Evolutionary conservation across 37 sponge, comb jelly and placozoan genomes (phyloP), one percentile per base, ranked within the genome.

Genomic region (Haliclona indistincta): DNA sequence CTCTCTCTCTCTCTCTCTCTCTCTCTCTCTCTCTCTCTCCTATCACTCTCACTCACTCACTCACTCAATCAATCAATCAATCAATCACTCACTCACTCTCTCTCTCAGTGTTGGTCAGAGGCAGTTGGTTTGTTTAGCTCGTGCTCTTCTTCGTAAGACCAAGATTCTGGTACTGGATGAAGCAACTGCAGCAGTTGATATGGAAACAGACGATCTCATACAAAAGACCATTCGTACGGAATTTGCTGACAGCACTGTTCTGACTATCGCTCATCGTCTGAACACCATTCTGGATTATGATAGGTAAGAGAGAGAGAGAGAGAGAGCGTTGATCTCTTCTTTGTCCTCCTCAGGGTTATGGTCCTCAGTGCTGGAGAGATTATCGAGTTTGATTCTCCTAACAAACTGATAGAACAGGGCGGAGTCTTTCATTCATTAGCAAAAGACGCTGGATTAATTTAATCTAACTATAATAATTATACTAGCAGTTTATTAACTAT

Each of bases 231-330:
- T 90, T 43, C 68, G 88, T 22, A 72, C 67, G 23, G 76, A 76
- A 47, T 94, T 90, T 70, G 69, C 68, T 54, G 82, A 87, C 66
- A 78, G 95, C 39, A 94, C 91, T 23, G 85, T 94, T 3, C 28
- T 97, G 55, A 97, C 98, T 44, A 95, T 97, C 11, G 95, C 99
- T 42, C 99, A 95, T 65, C 80, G 95, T n/a, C 91, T 98, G 49
- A 95, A 95, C 75, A 95, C 99, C 54, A 95, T 98, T 78, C 86
- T 98, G 74, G 99, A 98, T 58, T 88, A 88, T 79, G 49, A 47
- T 47, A 47, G 49, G 49, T 47, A 47, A 17, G 13, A 47, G 13
- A 47, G 13, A 17, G 13, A 17, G 49, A 8, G 8, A 47, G 8
- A 47, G 49, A 17, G 13, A 47, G 8, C 13, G 49, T 8, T 47